Percentiles rank a stretch among this genome's conserved stretches.
Evolutionary conservation across 2,797 vertebrate genomes (phyloP).

Genomic region (Selene dorsalis): DNA sequence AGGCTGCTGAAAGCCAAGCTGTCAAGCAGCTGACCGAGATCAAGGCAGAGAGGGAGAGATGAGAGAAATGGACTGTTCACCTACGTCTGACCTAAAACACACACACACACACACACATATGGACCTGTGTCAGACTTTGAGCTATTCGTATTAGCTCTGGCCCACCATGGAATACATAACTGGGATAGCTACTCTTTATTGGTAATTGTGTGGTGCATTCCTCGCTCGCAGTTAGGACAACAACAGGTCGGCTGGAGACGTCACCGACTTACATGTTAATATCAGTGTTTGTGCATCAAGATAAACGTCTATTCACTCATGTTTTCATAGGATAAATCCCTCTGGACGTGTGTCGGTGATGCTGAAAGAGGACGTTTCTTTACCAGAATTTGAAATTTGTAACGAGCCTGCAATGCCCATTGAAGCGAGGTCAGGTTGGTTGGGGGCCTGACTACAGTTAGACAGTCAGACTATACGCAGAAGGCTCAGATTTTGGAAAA

Average conservation of each 20-base stretch:
- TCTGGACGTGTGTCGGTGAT: no score
- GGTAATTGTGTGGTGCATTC: slow-evolving; percentile 16
- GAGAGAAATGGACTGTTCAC: slow-evolving; percentile 36
- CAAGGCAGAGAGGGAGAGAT: slow-evolving; percentile 42
- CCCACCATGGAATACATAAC: slow-evolving; percentile 32
- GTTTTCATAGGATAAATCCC: no score
- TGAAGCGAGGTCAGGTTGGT: neutral
- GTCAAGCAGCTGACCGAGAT: slow-evolving; percentile 76
- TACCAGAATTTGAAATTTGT: no score
- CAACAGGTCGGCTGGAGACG: no score
- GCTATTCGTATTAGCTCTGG: slow-evolving; percentile 29
- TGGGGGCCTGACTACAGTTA: neutral
- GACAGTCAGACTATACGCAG: neutral
- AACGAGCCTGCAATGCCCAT: no score
- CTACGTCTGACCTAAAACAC: slow-evolving; percentile 39
- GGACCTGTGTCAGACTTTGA: slow-evolving; percentile 27
- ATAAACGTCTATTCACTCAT: no score
- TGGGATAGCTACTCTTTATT: slow-evolving; percentile 26
- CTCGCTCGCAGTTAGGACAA: neutral
- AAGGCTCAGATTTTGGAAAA: neutral
- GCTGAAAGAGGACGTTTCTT: no score
- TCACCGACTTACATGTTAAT: no score
- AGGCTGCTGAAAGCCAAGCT: slow-evolving; percentile 66
- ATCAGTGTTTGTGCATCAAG: no score
- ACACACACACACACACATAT: slow-evolving; percentile 31